Evolutionary conservation across 2,888 invertebrate species (phyloP), one percentile per base, ranked within the genome.

Genomic region (Erebia ligea): DNA sequence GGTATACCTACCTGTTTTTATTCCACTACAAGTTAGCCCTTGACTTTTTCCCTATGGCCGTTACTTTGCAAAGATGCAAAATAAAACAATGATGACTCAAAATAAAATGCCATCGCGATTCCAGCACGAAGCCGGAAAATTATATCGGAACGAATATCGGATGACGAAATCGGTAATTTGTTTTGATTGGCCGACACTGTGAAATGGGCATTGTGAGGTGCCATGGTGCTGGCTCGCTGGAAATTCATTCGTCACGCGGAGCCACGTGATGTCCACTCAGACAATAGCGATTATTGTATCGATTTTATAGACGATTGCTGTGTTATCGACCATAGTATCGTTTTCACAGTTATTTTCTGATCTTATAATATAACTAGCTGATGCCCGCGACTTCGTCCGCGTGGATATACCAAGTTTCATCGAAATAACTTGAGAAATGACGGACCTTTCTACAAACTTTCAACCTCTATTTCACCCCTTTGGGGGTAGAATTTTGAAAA

Each of bases 81-180:
- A 25, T 50, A 63, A 50, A 63, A 63, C 19, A 58, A 58, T 15
- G 58, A 11, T 57, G 25, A 57, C 25, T 21, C 21, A 21, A 62
- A 65, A 65, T 56, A 67, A 67, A 67, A 58, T 48, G 58, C 58
- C 77, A 75, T 76, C 72, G 75, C 76, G 76, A 86, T 87, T 84
- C 67, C 42, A 80, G 79, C 82, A 86, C 84, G 84, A 86, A 80
- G 78, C 73, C 75, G 78, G 82, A 78, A 87, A 89, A 92, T 91
- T 85, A 88, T 88, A 89, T 89, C 86, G 90, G 89, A 90, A 89
- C 90, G 91, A 90, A 91, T 91, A 83, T 83, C 81, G 84, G 85
- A 88, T 87, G 86, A 84, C 82, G 82, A 86, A 89, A 91, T 90
- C 84, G 83, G 85, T 86, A 86, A 90, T 86, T 85, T 84, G 85